These are phyloP conservation scores for Neolamprologus modestus DNA, from an alignment of 2,113 vertebrate genomes.

Conservation along the genomic window DNA sequence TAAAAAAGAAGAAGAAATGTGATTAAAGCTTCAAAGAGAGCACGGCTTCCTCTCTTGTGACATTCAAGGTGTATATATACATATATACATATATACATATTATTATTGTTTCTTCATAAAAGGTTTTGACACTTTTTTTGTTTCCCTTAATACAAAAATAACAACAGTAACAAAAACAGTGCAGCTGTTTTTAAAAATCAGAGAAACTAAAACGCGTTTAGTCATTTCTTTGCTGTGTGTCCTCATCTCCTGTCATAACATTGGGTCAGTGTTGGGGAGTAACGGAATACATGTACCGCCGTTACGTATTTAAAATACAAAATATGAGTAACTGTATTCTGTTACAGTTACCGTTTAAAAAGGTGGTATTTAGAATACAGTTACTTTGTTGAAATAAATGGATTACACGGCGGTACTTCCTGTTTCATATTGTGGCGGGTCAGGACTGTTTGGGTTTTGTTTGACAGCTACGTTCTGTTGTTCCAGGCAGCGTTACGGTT, in stretches of 20 bases:
- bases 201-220: fast-evolving
- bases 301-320: too few relatives aligned
- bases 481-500: too few relatives aligned
- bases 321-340: too few relatives aligned
- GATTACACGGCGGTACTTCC: too few relatives aligned
- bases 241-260: not conserved
- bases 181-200: not conserved
- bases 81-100: too few relatives aligned
- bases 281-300: too few relatives aligned
- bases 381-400: too few relatives aligned
- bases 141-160: not conserved
- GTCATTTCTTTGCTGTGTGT: not conserved
- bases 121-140: not conserved
- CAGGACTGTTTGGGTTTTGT: too few relatives aligned
- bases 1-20: not conserved
- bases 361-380: too few relatives aligned
- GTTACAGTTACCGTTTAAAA: too few relatives aligned
- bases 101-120: not conserved
- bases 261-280: not conserved
- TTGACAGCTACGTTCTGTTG: too few relatives aligned
- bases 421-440: too few relatives aligned
- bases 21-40: not conserved
- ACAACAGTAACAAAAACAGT: not conserved
- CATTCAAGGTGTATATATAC: not conserved
- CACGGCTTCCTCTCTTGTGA: not conserved